Evolutionary conservation across 2,797 vertebrate genomes (phyloP).

Genomic region (Molossus molossus): DNA sequence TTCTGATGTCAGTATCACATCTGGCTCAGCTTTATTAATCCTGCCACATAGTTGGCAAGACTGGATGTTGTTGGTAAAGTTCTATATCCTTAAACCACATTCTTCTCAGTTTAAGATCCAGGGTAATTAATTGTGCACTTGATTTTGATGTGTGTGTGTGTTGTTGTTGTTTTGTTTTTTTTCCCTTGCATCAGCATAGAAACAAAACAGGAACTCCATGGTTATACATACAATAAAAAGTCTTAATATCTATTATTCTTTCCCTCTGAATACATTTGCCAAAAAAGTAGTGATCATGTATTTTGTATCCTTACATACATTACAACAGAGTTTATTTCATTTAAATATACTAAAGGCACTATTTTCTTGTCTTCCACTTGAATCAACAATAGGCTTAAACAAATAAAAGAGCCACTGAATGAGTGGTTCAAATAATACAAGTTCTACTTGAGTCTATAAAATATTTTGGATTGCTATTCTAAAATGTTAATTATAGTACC

Average conservation of each 20-base stretch:
- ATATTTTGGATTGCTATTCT: not conserved
- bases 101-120: not conserved
- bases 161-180: too few species aligned
- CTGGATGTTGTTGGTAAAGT: not conserved
- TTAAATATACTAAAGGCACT: not conserved
- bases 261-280: not conserved
- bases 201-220: not conserved
- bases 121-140: not conserved
- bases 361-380: not conserved
- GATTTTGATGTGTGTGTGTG: not conserved
- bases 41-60: not conserved
- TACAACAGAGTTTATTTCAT: not conserved
- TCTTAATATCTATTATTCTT: not conserved
- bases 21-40: not conserved
- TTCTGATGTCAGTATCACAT: not conserved
- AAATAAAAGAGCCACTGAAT: not conserved
- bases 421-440: not conserved
- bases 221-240: not conserved
- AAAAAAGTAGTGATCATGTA: not conserved
- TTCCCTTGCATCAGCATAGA: not conserved
- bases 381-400: not conserved
- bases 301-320: not conserved
- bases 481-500: not conserved
- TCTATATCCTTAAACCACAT: not conserved
- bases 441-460: not conserved